phyloP scores from a whole-genome alignment of 1,140 invertebrate species.

The Zophobas atratus region DNA sequence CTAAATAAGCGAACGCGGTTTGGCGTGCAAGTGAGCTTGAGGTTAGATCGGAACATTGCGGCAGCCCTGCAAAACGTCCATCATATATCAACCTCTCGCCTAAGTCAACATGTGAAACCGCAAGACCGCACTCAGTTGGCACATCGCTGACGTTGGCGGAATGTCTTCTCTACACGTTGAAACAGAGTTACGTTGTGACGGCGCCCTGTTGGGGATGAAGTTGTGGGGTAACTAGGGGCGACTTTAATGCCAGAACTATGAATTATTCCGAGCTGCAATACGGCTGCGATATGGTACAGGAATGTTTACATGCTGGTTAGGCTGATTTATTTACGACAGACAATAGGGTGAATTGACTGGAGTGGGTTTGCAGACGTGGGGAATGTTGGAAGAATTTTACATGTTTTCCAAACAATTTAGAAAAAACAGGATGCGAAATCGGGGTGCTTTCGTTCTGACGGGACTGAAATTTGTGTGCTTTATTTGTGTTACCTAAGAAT shows the following conservation, averaged over 20 bases:
- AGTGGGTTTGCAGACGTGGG: background rate
- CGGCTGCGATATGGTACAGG: constrained; percentile 1
- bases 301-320: constrained; percentile 13
- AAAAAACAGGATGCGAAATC: background rate
- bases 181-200: constrained; percentile 17
- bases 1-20: constrained; percentile 18
- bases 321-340: constrained; percentile 11
- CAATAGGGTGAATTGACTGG: background rate
- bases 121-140: constrained; percentile 38
- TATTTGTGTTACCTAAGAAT: too few relatives aligned
- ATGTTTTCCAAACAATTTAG: background rate
- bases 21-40: constrained; percentile 7
- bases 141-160: constrained; percentile 33
- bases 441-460: too few relatives aligned
- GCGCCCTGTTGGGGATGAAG: constrained; percentile 14
- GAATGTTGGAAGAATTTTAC: too few relatives aligned
- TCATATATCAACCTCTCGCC: constrained; percentile 33
- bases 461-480: too few relatives aligned
- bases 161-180: constrained; percentile 28
- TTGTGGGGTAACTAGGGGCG: background rate
- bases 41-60: constrained; percentile 9
- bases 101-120: constrained; percentile 40
- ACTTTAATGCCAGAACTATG: constrained; percentile 13
- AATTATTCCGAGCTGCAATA: constrained; percentile 31
- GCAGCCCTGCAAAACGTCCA: constrained; percentile 32